A percentile compares a stretch with the other conserved stretches of the same genome.
These are phyloP conservation scores for Lochmaea crataegi DNA, from an alignment of 2,888 invertebrate species.

Conservation along the genomic window DNA sequence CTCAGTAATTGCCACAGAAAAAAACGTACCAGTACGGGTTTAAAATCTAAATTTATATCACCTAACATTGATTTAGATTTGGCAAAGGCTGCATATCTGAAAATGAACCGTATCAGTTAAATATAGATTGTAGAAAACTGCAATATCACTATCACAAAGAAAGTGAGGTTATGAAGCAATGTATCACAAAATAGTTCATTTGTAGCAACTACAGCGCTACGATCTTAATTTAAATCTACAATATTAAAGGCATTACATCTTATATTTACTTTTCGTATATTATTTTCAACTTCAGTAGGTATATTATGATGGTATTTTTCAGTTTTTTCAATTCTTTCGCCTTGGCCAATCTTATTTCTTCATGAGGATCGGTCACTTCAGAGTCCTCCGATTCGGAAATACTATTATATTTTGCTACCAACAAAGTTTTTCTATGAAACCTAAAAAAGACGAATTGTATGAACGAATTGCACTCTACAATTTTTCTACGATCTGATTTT, in stretches of 20 bases:
- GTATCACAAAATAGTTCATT: no score
- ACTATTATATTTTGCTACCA: neutral
- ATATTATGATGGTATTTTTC: conserved; percentile 65
- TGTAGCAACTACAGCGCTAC: no score
- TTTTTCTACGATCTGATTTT: no score
- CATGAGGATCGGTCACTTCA: conserved; percentile 52
- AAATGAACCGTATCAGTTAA: neutral
- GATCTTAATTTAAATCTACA: no score
- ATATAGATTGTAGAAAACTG: no score
- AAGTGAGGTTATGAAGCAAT: no score
- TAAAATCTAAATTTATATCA: conserved; percentile 23
- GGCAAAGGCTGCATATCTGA: conserved; percentile 14
- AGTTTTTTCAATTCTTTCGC: conserved; percentile 66
- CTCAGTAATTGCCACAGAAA: conserved; percentile 73
- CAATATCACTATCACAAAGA: no score
- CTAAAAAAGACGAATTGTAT: neutral
- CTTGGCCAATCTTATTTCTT: conserved; percentile 20
- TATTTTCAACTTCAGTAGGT: conserved; percentile 66
- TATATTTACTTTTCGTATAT: conserved; percentile 68
- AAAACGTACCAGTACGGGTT: conserved; percentile 65
- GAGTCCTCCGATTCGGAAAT: conserved; percentile 4
- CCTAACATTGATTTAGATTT: neutral
- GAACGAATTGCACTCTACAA: no score
- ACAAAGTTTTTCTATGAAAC: neutral
- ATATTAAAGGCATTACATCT: no score